Conservation (phyloP, 2,113 vertebrate species). For the Miniopterus natalensis region DNA sequence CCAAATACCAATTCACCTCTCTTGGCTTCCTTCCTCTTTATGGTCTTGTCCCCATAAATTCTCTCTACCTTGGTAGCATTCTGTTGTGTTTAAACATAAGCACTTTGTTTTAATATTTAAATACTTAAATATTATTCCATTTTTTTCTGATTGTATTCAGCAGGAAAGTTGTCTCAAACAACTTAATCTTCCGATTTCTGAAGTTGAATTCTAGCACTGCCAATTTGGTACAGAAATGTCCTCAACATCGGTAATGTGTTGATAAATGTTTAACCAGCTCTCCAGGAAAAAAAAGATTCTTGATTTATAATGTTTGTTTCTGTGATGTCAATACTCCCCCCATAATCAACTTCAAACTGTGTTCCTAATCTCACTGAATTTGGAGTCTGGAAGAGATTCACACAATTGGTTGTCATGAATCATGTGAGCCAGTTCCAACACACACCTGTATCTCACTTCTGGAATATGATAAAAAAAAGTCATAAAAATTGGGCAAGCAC, state of each 20-base stretch:
- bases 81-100: background rate
- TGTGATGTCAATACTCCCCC: background rate
- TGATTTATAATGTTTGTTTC: background rate
- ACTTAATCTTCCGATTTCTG: background rate
- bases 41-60: background rate
- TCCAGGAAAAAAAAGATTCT: background rate
- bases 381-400: background rate
- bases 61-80: background rate
- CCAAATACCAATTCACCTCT: background rate
- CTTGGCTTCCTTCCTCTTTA: background rate
- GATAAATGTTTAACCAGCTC: background rate
- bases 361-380: background rate
- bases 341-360: background rate
- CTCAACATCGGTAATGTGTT: background rate
- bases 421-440: background rate
- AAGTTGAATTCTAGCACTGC: background rate
- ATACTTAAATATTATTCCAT: background rate
- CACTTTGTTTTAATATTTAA: background rate
- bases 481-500: background rate
- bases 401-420: background rate
- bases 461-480: background rate
- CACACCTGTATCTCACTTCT: background rate
- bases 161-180: background rate
- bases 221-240: background rate
- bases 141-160: background rate